Conservation (phyloP, 37 sponge, comb jelly and placozoan genomes). For the Crambe crambe region DNA sequence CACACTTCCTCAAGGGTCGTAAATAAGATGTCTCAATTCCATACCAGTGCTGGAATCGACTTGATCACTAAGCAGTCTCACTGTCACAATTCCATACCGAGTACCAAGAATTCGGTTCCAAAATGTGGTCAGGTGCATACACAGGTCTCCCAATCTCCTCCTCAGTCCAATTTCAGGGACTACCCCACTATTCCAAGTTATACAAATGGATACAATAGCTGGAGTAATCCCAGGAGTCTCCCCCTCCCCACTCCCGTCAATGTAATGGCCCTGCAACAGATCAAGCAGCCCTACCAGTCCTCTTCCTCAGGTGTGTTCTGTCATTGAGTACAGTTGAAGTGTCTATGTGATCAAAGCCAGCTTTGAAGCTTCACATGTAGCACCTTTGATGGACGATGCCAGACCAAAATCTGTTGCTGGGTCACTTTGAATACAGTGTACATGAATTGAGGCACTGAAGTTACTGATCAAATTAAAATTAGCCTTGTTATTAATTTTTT, state of each 20-base stretch:
- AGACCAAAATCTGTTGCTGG: too few species aligned
- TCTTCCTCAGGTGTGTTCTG: conserved; percentile 14
- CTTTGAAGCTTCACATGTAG: too few species aligned
- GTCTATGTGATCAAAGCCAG: too few species aligned
- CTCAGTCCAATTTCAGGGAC: conserved; percentile 5
- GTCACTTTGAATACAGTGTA: too few species aligned
- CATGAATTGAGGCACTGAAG: too few species aligned
- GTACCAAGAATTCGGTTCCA: background rate
- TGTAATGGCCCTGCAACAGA: conserved; percentile 52
- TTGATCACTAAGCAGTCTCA: background rate
- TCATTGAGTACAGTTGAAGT: background rate
- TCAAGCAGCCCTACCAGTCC: conserved; percentile 71
- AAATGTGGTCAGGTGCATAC: background rate
- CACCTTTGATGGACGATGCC: too few species aligned
- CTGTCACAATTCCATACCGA: background rate
- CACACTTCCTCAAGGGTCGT: conserved; percentile 79
- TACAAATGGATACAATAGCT: background rate
- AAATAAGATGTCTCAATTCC: conserved; percentile 86
- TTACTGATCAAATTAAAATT: too few species aligned
- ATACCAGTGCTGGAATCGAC: conserved; percentile 96
- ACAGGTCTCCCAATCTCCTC: conserved; percentile 14
- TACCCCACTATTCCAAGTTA: conserved; percentile 8
- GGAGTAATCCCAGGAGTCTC: conserved; percentile 39
- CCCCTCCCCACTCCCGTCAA: conserved; percentile 34
- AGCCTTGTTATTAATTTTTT: too few species aligned